Percentiles rank a stretch among this genome's conserved stretches.
Conservation (phyloP, 2,888 invertebrate genomes). For the Nemurella pictetii region DNA sequence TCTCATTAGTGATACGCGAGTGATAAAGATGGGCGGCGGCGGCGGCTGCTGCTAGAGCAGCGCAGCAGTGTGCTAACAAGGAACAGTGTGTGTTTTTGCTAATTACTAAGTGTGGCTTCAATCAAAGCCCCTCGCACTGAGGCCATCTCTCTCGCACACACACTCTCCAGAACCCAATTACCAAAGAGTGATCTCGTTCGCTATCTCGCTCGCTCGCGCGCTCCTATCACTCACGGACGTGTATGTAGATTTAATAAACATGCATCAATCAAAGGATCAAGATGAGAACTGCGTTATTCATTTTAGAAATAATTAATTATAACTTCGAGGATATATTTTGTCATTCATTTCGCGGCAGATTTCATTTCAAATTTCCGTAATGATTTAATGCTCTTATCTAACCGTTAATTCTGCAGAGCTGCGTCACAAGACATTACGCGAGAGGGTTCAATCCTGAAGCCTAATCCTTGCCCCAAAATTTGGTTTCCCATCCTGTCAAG, state of each 20-base stretch:
- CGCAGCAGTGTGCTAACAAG: conserved; percentile 11
- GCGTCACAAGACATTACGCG: neutral
- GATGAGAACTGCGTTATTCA: neutral
- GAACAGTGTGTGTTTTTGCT: conserved; percentile 31
- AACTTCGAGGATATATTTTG: neutral
- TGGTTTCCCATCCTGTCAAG: neutral
- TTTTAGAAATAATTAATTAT: neutral
- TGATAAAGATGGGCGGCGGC: neutral
- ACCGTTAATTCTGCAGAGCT: neutral
- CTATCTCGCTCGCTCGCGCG: conserved; percentile 25
- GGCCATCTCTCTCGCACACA: conserved; percentile 30
- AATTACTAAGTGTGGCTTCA: conserved; percentile 44
- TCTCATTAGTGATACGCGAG: neutral
- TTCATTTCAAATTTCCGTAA: neutral
- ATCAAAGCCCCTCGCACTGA: conserved; percentile 38
- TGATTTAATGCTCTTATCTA: neutral
- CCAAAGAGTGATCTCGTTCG: conserved; percentile 14
- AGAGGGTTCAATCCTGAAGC: neutral
- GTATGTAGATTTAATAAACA: neutral
- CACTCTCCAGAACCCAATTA: neutral
- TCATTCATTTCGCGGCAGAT: neutral
- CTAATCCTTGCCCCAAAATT: neutral
- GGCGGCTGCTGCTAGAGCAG: neutral
- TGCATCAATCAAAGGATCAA: neutral
- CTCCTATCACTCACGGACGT: neutral